Evolutionary conservation across 2,113 vertebrate genomes (phyloP), one percentile per base, ranked within the genome.

Genomic region (Proteles cristata): DNA sequence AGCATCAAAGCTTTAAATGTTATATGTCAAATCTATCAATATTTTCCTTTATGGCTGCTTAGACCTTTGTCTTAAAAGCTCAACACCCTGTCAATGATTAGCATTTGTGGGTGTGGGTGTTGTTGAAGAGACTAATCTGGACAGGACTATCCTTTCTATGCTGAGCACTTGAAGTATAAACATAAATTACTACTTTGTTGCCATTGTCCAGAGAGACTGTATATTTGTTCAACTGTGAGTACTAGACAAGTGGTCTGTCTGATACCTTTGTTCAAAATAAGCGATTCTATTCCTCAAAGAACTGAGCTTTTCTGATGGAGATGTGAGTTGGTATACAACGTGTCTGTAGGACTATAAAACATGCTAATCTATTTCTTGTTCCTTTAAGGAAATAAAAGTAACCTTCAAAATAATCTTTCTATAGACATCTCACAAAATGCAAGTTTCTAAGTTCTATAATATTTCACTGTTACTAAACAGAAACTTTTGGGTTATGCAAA

Each of bases 401-500:
- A 88, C 28, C 43, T 96, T 83, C 65, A 71, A 77, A 88, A 84
- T 61, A 81, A 95, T 71, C 85, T 94, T 85, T 81, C 33, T 61
- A 61, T 8, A 71, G 68, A 35, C 61, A 88, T 68, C 79, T 84
- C 86, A 92, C 68, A 92, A 93, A 89, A 94, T n/a, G 15, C 55
- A 96, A 93, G 74, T 65, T 81, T 90, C 79, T 58, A 71, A 74
- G 53, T 76, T 74, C 73, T 89, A 26, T 5, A 94, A 35, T 50
- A 77, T 88, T 84, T 71, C 71, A 65, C 43, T 35, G n/a, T 71
- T 94, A 45, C 68, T 50, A 71, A 97, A 83, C 66, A 92, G 55
- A 96, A 80, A 76, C 55, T 63, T 82, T 33, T 71, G 74, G 35
- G 50, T 93, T 93, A 73, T 92, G 92, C 74, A 97, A 94, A 94